Conservation (phyloP, 92 coral and sea anemone species). For the Porites cylindrica region DNA sequence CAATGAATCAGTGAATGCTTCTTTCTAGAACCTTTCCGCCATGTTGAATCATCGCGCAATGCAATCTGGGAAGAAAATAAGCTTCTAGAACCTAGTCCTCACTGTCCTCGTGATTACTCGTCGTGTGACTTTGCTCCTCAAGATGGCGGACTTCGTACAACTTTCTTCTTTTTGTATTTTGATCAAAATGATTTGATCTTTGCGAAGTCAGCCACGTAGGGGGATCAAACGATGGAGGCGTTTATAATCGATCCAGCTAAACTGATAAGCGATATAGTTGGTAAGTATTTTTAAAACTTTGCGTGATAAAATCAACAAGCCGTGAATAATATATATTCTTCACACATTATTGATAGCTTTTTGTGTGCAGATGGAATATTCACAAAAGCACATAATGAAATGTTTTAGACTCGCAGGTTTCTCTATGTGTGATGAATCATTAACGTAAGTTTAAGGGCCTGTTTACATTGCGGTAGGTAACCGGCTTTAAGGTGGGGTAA, state of each 20-base stretch:
- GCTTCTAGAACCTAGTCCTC: slow-evolving; percentile 28
- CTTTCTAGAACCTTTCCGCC: slow-evolving; percentile 11
- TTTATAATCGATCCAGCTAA: slow-evolving; percentile 88
- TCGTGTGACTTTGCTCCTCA: slow-evolving; percentile 2
- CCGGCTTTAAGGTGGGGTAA: background rate
- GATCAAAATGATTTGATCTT: background rate
- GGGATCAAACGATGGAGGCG: slow-evolving; percentile 74
- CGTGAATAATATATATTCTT: no score
- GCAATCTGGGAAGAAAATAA: slow-evolving; percentile 35
- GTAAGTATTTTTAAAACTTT: slow-evolving; percentile 46
- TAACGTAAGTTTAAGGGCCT: background rate
- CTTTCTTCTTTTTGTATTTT: background rate
- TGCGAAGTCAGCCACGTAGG: background rate
- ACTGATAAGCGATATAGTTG: slow-evolving; percentile 88
- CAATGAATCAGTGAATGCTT: background rate
- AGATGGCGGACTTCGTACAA: slow-evolving; percentile 38
- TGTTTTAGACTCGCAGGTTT: background rate
- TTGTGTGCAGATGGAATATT: no score
- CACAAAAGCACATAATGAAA: background rate
- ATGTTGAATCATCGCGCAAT: slow-evolving; percentile 27
- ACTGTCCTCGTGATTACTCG: background rate
- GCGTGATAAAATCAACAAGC: slow-evolving; percentile 1
- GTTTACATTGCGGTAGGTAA: no score
- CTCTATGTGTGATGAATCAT: background rate
- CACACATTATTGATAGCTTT: no score